These are phyloP conservation scores for Verasper variegatus DNA, from an alignment of 2,113 vertebrate species.

Conservation along the genomic window DNA sequence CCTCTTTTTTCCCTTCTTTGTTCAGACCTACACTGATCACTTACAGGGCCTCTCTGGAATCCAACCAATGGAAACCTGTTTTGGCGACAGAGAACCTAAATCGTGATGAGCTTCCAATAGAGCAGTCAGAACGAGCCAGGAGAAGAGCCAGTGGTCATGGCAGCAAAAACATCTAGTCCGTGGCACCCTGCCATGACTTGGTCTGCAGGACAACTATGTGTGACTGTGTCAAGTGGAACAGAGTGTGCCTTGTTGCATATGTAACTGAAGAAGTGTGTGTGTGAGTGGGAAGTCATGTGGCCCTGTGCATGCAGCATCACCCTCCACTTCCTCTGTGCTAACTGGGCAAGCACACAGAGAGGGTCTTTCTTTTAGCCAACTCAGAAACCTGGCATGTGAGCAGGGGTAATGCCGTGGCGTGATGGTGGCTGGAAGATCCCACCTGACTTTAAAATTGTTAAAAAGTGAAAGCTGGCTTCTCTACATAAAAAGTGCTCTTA, in stretches of 20 bases:
- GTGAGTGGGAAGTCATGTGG: slow-evolving; percentile 63
- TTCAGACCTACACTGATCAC: not conserved
- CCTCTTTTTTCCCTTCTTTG: too few relatives aligned
- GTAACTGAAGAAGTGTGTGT: slow-evolving; percentile 20
- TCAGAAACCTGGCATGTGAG: slow-evolving; percentile 16
- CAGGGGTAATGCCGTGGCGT: too few relatives aligned
- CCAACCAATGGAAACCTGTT: not conserved
- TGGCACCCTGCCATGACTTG: slow-evolving; percentile 41
- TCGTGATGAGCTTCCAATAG: slow-evolving; percentile 16
- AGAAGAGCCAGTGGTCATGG: slow-evolving; percentile 42
- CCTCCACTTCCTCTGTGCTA: slow-evolving; percentile 45
- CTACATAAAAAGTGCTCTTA: not conserved
- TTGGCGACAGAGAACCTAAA: not conserved
- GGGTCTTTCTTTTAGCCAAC: slow-evolving; percentile 54
- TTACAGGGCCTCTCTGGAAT: not conserved
- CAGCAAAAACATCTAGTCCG: slow-evolving; percentile 55
- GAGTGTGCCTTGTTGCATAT: slow-evolving; percentile 23
- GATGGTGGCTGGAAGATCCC: slow-evolving; percentile 10
- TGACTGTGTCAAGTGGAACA: slow-evolving; percentile 36
- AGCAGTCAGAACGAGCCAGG: slow-evolving; percentile 31
- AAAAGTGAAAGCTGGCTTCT: slow-evolving; percentile 18
- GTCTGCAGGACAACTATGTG: slow-evolving; percentile 32
- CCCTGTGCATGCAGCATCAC: slow-evolving; percentile 34
- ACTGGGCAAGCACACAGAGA: slow-evolving; percentile 52
- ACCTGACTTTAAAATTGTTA: slow-evolving; percentile 12